Conservation (phyloP, 30 jellyfish, hydroid and myxozoan genomes). For the Nemopilema nomurai region DNA sequence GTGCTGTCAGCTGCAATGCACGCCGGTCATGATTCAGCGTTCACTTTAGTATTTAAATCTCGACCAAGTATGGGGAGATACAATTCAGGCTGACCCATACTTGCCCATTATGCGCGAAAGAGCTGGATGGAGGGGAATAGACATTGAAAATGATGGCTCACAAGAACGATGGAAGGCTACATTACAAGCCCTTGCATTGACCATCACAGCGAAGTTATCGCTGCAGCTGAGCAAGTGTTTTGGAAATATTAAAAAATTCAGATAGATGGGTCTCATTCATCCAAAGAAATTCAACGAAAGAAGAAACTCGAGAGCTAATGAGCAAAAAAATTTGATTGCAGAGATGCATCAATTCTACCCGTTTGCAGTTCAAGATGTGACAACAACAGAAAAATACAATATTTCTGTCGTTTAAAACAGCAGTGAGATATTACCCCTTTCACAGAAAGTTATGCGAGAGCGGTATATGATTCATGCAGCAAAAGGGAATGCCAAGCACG, state of each 20-base stretch:
- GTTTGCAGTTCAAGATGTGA: constrained; percentile 27
- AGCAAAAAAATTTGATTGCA: constrained; percentile 25
- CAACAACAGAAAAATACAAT: constrained; percentile 33
- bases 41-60: background rate
- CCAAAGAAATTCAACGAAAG: constrained; percentile 28
- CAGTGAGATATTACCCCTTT: constrained; percentile 5
- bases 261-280: constrained; percentile 49
- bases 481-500: background rate
- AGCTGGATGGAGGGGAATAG: constrained; percentile 62
- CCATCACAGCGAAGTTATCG: constrained; percentile 5
- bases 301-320: constrained; percentile 11
- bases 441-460: constrained; percentile 3
- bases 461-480: background rate
- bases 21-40: constrained; percentile 18
- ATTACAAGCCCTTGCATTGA: too few species aligned
- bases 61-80: constrained; percentile 36
- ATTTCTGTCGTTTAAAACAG: constrained; percentile 35
- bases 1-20: too few species aligned
- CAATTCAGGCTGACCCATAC: constrained; percentile 32
- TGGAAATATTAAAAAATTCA: constrained; percentile 6
- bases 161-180: constrained; percentile 38
- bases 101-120: constrained; percentile 38
- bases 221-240: constrained; percentile 45
- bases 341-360: constrained; percentile 29
- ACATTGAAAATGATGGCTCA: constrained; percentile 32